Evolutionary conservation across 2,113 vertebrate genomes (phyloP), one percentile per base, ranked within the genome.

Genomic region (Aythya baeri): DNA sequence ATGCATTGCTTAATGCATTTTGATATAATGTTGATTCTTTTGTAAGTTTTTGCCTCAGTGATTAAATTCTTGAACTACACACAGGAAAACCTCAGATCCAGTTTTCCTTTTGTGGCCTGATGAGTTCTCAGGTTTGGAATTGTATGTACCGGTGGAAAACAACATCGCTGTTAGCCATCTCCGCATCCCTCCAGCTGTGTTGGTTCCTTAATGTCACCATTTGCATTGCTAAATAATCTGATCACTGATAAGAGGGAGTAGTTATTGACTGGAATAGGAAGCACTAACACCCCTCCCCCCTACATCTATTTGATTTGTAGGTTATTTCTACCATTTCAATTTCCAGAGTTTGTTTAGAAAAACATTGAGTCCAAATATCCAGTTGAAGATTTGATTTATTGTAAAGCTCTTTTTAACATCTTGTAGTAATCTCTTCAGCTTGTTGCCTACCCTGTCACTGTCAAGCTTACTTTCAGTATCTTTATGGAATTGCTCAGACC

Each of bases 181-280:
- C 36, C 70, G 29, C 18, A 52, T 66, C 50, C 12, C 8, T 89
- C 14, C n/a, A 43, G 25, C 59, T 70, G 21, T 71, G 55, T 38
- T 75, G 50, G 20, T 20, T 84, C 75, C 59, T 85, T 80, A 80
- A 67, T 36, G 59, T 57, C 18, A 3, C 54, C 6, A 66, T 94
- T 85, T 93, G 55, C 36, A 71, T 83, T 93, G 75, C 50, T 88
- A 88, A 89, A 85, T 86, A 67, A 88, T 86, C 83, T 90, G 50
- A 66, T 88, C 16, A 55, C 31, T 72, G 52, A 44, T 95, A 83
- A 72, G 44, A 93, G 31, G 49, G 31, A 83, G 50, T 50, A 81
- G 52, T 86, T 83, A 86, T 22, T 88, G 58, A 54, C 52, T 65
- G 52, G 38, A 77, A 74, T n/a, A 84, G 49, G 57, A 34, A 71